Base-by-base conservation (phyloP, 1,140 invertebrate genomes). In the Penaeus vannamei region DNA sequence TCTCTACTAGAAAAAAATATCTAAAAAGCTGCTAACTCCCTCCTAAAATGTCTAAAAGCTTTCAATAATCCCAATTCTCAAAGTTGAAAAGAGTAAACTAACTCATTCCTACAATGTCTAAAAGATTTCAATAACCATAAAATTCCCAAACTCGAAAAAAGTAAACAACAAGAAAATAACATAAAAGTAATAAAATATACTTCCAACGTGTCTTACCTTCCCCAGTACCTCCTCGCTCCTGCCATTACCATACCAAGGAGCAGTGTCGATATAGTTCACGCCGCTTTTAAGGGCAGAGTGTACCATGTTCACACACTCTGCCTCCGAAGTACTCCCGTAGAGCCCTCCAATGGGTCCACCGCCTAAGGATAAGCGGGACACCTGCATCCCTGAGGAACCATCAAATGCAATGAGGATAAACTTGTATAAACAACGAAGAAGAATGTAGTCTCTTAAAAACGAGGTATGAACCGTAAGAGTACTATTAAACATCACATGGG, bases 231-330 rank as follows among this genome's bases (percentile, higher is more conserved):
- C 94, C 93, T 99, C 97, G 66, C 93, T 94, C 90, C 93, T 92
- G n/a, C 94, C 94, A 72, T 94, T 92, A 0, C 98, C 97, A 93
- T 99, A 99, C 95, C 96, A 98, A 0, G 97, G 97, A 2, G 96
- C 96, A 0, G 97, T 98, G 92, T 99, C 98, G 82, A 99, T 96
- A 91, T 97, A 98, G 94, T 99, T 99, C 29, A 99, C 94, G 2
- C 98, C 98, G 60, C 93, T 94, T 92, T 95, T 96, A 26, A 98
- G 93, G 8, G 96, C 96, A 91, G 95, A 93, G 69, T 94, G 93
- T 62, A 98, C 94, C 0, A 96, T 95, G 80, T 95, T 92, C 84
- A 96, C 95, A 32, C 95, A 96, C 92, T 97, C 95, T 26, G 94
- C 92, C 81, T 95, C 94, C 86, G 95, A 92, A 72, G 93, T 95